Evolutionary conservation across 2,113 vertebrate genomes (phyloP), one percentile per base, ranked within the genome.

Genomic region (Paedocypris sp.): DNA sequence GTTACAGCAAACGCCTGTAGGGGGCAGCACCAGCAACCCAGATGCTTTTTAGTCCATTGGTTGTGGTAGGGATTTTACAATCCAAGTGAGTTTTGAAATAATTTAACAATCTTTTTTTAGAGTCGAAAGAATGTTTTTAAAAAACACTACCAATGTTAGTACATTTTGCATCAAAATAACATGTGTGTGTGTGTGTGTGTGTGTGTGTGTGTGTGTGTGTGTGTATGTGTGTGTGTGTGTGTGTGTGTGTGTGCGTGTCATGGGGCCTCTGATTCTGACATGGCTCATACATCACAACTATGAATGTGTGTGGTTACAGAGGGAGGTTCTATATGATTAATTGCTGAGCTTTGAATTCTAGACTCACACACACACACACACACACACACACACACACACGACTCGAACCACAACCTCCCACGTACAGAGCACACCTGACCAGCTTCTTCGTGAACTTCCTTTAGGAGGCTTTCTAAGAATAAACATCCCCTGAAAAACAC

Each of bases 221-320:
- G 52, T 66, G 41, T 68, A 61, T 43, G 48, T 54, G 16, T 59
- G 47, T 22, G 38, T 46, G 50, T 43, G 68, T 67, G 58, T 58
- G 36, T 71, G 23, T 73, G 52, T 66, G 41, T 68, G 48, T 60
- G 11, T 35, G 52, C 63, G 62, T 68, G 60, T 63, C 49, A 56
- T 57, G 42, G 42, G 62, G 62, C 29, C 29, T 16, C 45, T 58
- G 29, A 46, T 51, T 59, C 53, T 58, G 52, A 68, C 66, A 68
- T 18, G 53, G 52, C 60, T 68, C 52, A 63, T 63, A 62, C 48
- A 63, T 68, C 60, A 68, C 31, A 29, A 58, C 60, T 58, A 49
- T 53, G 41, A 67, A 48, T 42, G 50, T 56, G 61, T 66, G 54
- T 67, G 58, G 62, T 67, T 67, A 43, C 52, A 63, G 60, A 58